A percentile compares a stretch with the other conserved stretches of the same genome.
Evolutionary conservation across 23 tunicate genomes (phyloP).

Genomic region (Trididemnum clinides): DNA sequence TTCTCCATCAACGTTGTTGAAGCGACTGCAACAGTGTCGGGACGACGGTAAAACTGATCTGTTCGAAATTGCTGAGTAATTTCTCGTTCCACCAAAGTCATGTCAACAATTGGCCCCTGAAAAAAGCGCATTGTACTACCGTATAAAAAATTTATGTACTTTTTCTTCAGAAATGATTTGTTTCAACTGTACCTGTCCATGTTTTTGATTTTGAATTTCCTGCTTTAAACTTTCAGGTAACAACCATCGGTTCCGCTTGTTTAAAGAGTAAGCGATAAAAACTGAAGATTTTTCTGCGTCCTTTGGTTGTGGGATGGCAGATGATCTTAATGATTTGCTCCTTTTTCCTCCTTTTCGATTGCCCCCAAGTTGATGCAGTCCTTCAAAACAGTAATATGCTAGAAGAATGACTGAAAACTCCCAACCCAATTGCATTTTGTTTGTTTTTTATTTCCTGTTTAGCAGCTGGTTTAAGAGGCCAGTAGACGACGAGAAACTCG

Average conservation of each 20-base stretch:
- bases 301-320: too few species aligned
- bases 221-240: conserved; percentile 2
- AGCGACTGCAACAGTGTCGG: conserved; percentile 2
- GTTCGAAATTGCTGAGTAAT: neutral
- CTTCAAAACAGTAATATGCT: too few species aligned
- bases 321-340: neutral
- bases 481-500: too few species aligned
- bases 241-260: conserved; percentile 40
- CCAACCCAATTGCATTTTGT: too few species aligned
- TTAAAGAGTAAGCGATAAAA: conserved; percentile 16
- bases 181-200: too few species aligned
- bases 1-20: neutral
- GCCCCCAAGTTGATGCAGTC: neutral
- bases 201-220: neutral
- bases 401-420: too few species aligned
- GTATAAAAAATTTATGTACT: too few species aligned
- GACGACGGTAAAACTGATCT: neutral
- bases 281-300: too few species aligned
- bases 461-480: too few species aligned
- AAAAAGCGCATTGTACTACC: too few species aligned
- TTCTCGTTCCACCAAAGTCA: neutral
- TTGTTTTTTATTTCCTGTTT: too few species aligned
- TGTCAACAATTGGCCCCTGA: neutral
- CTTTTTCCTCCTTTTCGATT: neutral
- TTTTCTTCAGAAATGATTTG: too few species aligned